Base-by-base conservation (phyloP, 1,140 invertebrate species). In the Drosophila auraria region DNA sequence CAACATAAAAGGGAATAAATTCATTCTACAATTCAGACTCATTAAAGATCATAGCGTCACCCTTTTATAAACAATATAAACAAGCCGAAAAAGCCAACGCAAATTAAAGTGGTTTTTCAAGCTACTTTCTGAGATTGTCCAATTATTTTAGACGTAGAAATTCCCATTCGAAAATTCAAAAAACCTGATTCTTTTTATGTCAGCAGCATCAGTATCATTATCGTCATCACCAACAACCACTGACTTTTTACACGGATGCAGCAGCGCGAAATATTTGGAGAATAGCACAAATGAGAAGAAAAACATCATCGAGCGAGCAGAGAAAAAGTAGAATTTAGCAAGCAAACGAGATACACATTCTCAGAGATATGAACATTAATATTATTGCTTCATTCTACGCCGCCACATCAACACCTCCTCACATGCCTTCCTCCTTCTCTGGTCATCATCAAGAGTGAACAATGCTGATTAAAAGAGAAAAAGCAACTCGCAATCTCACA, bases 341-440 rank as follows among this genome's bases (percentile, higher is more conserved):
- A 38, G 15, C 64, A 30, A 72, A 42, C 65, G 33, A 47, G 42
- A 74, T 74, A 76, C 38, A 60, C 47, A 60, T 59, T 59, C 62
- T 33, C 61, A 77, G 54, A 77, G 42, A 77, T 77, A 76, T 77
- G 61, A 64, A 75, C 71, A 75, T 75, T 75, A 75, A 75, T 75
- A 75, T 75, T 75, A 57, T 75, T 75, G 72, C 72, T 75, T 63
- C 40, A 38, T 47, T 71, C 56, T 53, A 45, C 49, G 40, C 30
- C 20, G 47, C 49, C 66, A 27, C 65, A 45, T 64, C 65, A 14
- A 23, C 58, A 17, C 30, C 42, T 20, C 59, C 58, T 15, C 4
- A 20, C 14, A 54, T 36, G 17, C 12, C 30, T 20, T 15, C 30
- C 53, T 3, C 30, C 53, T 3, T 56, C 53, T 23, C 53, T 38